Percentiles rank a stretch among this genome's conserved stretches.
These are phyloP conservation scores for Tapirus indicus DNA, from an alignment of 2,797 vertebrate genomes.

Conservation along the genomic window DNA sequence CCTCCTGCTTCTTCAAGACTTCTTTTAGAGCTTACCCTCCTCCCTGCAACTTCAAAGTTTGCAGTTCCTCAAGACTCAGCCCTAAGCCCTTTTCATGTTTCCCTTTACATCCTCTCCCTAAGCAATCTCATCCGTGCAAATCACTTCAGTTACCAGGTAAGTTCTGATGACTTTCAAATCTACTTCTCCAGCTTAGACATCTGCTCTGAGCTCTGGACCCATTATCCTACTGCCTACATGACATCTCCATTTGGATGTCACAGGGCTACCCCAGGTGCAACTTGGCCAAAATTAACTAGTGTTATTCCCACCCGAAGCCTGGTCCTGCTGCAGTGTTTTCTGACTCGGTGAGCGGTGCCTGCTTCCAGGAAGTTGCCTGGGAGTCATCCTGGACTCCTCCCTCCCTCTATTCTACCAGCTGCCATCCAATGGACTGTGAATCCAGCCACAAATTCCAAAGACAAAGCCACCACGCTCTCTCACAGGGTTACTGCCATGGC, in stretches of 20 bases:
- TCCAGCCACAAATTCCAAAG: background rate
- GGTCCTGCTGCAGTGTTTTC: background rate
- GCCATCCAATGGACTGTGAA: background rate
- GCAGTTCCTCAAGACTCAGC: background rate
- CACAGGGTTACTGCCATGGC: background rate
- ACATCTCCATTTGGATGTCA: background rate
- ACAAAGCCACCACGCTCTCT: background rate
- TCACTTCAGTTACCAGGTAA: background rate
- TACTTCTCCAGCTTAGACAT: background rate
- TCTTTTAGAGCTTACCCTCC: background rate
- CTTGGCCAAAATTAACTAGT: background rate
- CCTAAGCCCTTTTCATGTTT: background rate
- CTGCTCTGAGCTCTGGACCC: background rate
- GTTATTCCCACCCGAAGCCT: background rate
- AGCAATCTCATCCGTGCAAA: rapidly evolving
- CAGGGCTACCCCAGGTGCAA: background rate
- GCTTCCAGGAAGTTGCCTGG: background rate
- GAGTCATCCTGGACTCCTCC: rapidly evolving
- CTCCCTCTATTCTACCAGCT: background rate
- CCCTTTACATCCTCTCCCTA: background rate
- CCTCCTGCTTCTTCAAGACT: background rate
- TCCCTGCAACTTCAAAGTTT: background rate
- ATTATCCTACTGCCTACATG: background rate
- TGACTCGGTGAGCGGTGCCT: background rate
- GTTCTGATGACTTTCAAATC: too few species aligned